Conservation (phyloP, 2,888 invertebrate genomes). For the Microctonus brassicae region DNA sequence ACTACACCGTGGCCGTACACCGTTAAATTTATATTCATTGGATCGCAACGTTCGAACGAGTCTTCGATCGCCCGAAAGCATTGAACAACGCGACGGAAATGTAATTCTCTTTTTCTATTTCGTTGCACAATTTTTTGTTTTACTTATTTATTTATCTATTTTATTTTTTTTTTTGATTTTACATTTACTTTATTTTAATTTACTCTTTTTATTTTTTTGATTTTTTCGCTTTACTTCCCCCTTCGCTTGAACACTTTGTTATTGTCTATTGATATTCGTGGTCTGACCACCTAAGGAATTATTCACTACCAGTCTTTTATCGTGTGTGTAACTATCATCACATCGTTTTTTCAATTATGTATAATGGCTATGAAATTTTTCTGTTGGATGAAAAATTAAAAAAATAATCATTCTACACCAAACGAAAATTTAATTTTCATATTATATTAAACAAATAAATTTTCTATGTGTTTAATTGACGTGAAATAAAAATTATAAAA, state of each 20-base stretch:
- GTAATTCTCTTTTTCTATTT: conserved; percentile 31
- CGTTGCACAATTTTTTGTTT: conserved; percentile 28
- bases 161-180: conserved; percentile 20
- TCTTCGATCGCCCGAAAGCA: conserved; percentile 24
- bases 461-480: conserved; percentile 28
- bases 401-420: no score
- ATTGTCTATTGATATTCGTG: conserved; percentile 53
- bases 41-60: conserved; percentile 28
- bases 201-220: no score
- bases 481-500: conserved; percentile 47
- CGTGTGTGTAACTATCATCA: conserved; percentile 30
- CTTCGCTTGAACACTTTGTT: conserved; percentile 62
- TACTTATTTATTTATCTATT: conserved; percentile 8
- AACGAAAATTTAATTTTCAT: conserved; percentile 14
- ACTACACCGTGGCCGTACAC: neutral
- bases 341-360: conserved; percentile 4
- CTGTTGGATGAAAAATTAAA: conserved; percentile 33
- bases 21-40: conserved; percentile 39
- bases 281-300: conserved; percentile 47
- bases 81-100: conserved; percentile 29
- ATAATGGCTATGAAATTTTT: conserved; percentile 10
- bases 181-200: no score
- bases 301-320: conserved; percentile 65
- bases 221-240: conserved; percentile 25
- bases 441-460: conserved; percentile 15